These are phyloP conservation scores for Ditylenchus dipsaci DNA, from an alignment of 1,140 invertebrate genomes.

Conservation along the genomic window DNA sequence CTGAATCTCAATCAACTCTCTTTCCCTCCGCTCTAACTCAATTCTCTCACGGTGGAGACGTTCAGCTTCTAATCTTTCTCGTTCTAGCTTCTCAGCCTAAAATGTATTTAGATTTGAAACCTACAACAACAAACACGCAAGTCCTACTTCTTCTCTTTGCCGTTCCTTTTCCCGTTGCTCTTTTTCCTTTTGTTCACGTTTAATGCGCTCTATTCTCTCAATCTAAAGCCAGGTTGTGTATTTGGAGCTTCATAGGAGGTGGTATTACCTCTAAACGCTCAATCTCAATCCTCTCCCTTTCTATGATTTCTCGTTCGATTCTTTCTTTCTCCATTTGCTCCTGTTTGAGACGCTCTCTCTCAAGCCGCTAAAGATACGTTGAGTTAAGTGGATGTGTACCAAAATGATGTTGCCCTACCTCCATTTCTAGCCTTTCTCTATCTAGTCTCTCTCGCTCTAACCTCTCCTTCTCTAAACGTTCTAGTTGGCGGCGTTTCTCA, in stretches of 20 bases:
- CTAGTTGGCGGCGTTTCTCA: constrained; percentile 41
- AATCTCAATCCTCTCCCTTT: constrained; percentile 51
- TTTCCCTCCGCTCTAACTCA: constrained; percentile 46
- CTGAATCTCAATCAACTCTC: constrained; percentile 36
- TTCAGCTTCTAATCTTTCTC: constrained; percentile 39
- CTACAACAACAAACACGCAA: too few species aligned
- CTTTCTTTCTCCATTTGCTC: constrained; percentile 39
- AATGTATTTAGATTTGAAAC: too few species aligned
- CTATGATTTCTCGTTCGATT: constrained; percentile 50
- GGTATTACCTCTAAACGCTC: constrained; percentile 43
- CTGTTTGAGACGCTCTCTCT: constrained; percentile 41
- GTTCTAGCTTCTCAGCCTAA: constrained; percentile 27
- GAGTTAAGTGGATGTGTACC: constrained; percentile 8
- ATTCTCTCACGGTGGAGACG: constrained; percentile 33
- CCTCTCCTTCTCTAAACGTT: constrained; percentile 46
- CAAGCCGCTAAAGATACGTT: constrained; percentile 33
- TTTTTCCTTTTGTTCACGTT: constrained; percentile 49
- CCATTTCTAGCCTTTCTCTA: constrained; percentile 40
- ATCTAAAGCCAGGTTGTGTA: constrained; percentile 24
- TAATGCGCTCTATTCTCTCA: constrained; percentile 47
- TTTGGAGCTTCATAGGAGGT: neutral
- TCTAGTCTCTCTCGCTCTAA: constrained; percentile 43
- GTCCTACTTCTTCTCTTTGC: constrained; percentile 28
- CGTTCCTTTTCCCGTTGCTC: constrained; percentile 43
- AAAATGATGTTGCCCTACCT: constrained; percentile 13